These are phyloP conservation scores for Champsocephalus gunnari DNA, from an alignment of 2,797 vertebrate genomes.

Conservation along the genomic window DNA sequence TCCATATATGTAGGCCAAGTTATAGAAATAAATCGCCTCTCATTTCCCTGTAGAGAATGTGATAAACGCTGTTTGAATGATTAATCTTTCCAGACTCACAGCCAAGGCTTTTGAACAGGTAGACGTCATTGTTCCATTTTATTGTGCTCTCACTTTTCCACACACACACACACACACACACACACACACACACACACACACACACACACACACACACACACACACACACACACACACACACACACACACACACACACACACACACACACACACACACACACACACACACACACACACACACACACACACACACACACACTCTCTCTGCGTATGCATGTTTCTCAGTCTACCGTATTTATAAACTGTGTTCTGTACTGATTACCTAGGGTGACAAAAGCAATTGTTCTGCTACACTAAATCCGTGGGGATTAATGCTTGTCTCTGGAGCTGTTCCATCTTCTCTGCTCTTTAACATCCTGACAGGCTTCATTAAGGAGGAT, in stretches of 20 bases:
- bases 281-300: too few relatives aligned
- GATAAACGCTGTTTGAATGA: slow-evolving; percentile 67
- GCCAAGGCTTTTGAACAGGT: slow-evolving; percentile 66
- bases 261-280: too few relatives aligned
- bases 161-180: slow-evolving; percentile 1
- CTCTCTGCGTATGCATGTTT: slow-evolving; percentile 42
- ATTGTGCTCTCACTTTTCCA: slow-evolving; percentile 29
- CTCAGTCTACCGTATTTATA: slow-evolving; percentile 68
- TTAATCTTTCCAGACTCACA: slow-evolving; percentile 59
- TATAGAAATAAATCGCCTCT: slow-evolving; percentile 77
- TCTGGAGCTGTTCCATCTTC: slow-evolving; percentile 58
- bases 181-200: too few relatives aligned
- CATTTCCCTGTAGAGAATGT: slow-evolving; percentile 70
- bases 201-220: not conserved
- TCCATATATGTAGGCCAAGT: slow-evolving; percentile 75
- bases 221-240: not conserved
- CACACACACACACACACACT: too few relatives aligned
- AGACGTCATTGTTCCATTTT: slow-evolving; percentile 65
- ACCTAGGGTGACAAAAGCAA: slow-evolving; percentile 82
- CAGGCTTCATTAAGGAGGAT: slow-evolving; percentile 39
- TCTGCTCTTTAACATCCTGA: slow-evolving; percentile 27
- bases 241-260: slow-evolving; percentile 1
- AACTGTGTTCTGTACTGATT: slow-evolving; percentile 75
- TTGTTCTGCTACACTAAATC: slow-evolving; percentile 80
- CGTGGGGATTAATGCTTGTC: slow-evolving; percentile 76